phyloP scores from a whole-genome alignment of 2,888 invertebrate species.

The Hoplodrina ambigua region DNA sequence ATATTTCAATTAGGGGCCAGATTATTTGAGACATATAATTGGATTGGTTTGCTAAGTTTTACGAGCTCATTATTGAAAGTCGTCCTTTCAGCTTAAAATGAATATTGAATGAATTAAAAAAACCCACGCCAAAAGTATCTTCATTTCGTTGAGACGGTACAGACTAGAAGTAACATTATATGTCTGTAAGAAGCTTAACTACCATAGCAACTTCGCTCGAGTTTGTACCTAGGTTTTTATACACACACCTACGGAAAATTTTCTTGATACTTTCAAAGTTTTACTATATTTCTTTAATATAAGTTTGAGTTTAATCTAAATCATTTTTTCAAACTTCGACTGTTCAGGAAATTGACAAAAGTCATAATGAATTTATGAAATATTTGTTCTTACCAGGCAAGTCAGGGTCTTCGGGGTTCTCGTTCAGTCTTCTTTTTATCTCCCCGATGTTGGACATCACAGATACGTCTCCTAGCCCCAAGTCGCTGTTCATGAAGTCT shows the following conservation, averaged over 20 bases:
- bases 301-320: too few relatives aligned
- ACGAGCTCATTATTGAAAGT: too few relatives aligned
- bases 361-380: background rate
- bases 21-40: background rate
- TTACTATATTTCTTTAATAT: background rate
- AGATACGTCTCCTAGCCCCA: slow-evolving; percentile 68
- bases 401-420: slow-evolving; percentile 82
- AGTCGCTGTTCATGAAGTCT: slow-evolving; percentile 76
- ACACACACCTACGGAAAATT: slow-evolving; percentile 4
- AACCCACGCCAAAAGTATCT: background rate
- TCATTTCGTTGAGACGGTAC: background rate
- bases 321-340: too few relatives aligned
- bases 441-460: slow-evolving; percentile 74
- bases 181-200: slow-evolving; percentile 29
- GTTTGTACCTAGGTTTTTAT: background rate
- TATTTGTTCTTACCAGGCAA: slow-evolving; percentile 70
- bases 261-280: slow-evolving; percentile 10
- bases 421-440: slow-evolving; percentile 79
- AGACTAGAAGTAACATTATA: slow-evolving; percentile 6
- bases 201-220: slow-evolving; percentile 6
- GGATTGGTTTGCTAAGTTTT: background rate
- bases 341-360: background rate
- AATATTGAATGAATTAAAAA: background rate
- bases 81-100: background rate
- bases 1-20: background rate